Percentiles rank a stretch among this genome's conserved stretches.
Conservation (phyloP, 2,797 vertebrate species). For the Clarias platycephalus region DNA sequence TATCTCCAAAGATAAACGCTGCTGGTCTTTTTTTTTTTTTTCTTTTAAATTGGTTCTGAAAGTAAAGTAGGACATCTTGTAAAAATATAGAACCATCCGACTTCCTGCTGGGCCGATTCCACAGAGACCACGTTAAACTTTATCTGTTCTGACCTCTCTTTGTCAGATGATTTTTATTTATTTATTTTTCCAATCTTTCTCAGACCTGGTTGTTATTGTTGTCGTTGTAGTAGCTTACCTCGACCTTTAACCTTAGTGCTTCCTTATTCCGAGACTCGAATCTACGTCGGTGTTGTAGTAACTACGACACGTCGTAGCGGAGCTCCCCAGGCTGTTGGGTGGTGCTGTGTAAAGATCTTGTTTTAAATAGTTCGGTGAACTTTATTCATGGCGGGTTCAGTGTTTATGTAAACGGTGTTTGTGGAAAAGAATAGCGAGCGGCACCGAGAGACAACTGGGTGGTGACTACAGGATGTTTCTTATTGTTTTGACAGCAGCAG, state of each 20-base stretch:
- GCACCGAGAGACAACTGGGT: neutral
- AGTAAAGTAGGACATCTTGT: slow-evolving; percentile 51
- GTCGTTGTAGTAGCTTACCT: neutral
- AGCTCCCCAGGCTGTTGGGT: slow-evolving; percentile 33
- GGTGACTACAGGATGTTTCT: slow-evolving; percentile 5
- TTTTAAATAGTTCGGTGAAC: slow-evolving; percentile 44
- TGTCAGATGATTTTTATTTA: neutral
- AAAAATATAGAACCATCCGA: slow-evolving; percentile 38
- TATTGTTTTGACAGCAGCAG: slow-evolving; percentile 1
- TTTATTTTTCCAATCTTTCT: neutral
- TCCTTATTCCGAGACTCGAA: neutral
- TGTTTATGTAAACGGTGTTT: slow-evolving; percentile 22
- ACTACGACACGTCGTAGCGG: slow-evolving; percentile 20
- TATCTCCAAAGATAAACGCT: slow-evolving; percentile 24
- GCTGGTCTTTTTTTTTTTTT: neutral
- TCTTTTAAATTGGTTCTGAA: slow-evolving; percentile 34
- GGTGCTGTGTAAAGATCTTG: slow-evolving; percentile 33
- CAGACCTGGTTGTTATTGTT: slow-evolving; percentile 1
- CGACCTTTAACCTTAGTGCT: slow-evolving; percentile 34
- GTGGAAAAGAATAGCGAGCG: slow-evolving; percentile 23
- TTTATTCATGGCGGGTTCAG: slow-evolving; percentile 2
- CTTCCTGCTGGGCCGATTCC: slow-evolving; percentile 27
- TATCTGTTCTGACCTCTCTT: slow-evolving; percentile 38
- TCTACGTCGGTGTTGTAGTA: neutral
- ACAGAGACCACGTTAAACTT: slow-evolving; percentile 36